Evolutionary conservation across 2,888 invertebrate species (phyloP).

Genomic region (Trichacis sp.): DNA sequence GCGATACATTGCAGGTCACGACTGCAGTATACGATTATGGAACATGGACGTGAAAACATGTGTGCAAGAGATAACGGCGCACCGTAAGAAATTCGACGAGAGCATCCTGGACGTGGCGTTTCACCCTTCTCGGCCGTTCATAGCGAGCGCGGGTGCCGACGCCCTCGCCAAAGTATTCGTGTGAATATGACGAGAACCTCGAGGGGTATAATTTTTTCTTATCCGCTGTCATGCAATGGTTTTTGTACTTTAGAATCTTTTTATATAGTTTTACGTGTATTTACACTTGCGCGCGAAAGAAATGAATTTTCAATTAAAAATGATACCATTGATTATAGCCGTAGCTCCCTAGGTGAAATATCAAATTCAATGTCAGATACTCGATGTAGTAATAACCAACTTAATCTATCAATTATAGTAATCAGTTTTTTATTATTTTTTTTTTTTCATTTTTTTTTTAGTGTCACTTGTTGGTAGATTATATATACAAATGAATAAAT

Average conservation of each 20-base stretch:
- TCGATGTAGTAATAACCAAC: constrained; percentile 56
- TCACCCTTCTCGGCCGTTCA: constrained; percentile 98
- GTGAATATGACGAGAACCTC: constrained; percentile 64
- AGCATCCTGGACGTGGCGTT: constrained; percentile 99
- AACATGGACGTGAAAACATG: constrained; percentile 99
- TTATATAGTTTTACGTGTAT: constrained; percentile 67
- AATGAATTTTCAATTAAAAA: constrained; percentile 54
- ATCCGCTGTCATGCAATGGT: constrained; percentile 54
- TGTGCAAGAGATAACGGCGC: constrained; percentile 99
- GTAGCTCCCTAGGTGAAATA: constrained; percentile 56
- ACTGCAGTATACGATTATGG: constrained; percentile 98
- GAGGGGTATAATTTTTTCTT: constrained; percentile 45
- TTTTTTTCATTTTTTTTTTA: constrained; percentile 41
- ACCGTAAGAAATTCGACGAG: constrained; percentile 99
- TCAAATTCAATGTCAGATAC: constrained; percentile 62
- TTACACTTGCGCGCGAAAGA: constrained; percentile 55
- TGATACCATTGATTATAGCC: constrained; percentile 52
- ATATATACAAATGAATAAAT: constrained; percentile 43
- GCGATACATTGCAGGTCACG: constrained; percentile 86
- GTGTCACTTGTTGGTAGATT: constrained; percentile 43
- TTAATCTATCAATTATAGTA: no score
- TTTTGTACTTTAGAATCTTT: constrained; percentile 65
- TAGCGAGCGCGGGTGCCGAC: constrained; percentile 99
- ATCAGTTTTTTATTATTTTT: constrained; percentile 9
- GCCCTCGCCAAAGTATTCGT: constrained; percentile 99